phyloP scores from a whole-genome alignment of 2,888 invertebrate species.

The Hydrotaea diabolus region DNA sequence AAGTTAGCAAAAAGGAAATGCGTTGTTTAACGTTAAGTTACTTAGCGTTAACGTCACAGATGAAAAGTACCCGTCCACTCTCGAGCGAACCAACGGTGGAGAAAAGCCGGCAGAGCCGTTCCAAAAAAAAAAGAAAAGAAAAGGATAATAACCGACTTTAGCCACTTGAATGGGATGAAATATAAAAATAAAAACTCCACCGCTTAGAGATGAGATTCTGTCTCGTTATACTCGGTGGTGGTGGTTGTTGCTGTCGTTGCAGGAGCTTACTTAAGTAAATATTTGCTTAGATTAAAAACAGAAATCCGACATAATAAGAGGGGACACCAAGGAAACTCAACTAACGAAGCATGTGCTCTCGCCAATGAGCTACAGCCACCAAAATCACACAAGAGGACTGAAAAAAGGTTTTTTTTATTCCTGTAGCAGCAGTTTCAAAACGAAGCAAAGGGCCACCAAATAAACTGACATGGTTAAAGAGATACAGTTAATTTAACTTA shows the following conservation, averaged over 20 bases:
- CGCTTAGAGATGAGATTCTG: slow-evolving; percentile 57
- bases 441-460: slow-evolving; percentile 35
- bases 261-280: slow-evolving; percentile 45
- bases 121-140: no score
- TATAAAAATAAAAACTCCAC: slow-evolving; percentile 35
- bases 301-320: background rate
- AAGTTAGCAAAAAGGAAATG: slow-evolving; percentile 39
- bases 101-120: background rate
- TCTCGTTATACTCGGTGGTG: slow-evolving; percentile 5
- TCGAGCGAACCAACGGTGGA: background rate
- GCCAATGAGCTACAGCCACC: slow-evolving; percentile 31
- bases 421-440: background rate
- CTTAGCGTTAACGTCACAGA: slow-evolving; percentile 51
- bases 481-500: no score
- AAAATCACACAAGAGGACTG: slow-evolving; percentile 1
- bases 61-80: background rate
- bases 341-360: slow-evolving; percentile 59
- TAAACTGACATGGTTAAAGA: slow-evolving; percentile 18
- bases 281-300: slow-evolving; percentile 54
- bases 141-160: slow-evolving; percentile 63
- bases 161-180: slow-evolving; percentile 53
- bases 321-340: slow-evolving; percentile 23
- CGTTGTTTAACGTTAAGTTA: slow-evolving; percentile 55
- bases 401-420: slow-evolving; percentile 22
- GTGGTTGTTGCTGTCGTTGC: background rate